Conservation (phyloP, 2,797 vertebrate species). For the Ficedula albicollis region DNA sequence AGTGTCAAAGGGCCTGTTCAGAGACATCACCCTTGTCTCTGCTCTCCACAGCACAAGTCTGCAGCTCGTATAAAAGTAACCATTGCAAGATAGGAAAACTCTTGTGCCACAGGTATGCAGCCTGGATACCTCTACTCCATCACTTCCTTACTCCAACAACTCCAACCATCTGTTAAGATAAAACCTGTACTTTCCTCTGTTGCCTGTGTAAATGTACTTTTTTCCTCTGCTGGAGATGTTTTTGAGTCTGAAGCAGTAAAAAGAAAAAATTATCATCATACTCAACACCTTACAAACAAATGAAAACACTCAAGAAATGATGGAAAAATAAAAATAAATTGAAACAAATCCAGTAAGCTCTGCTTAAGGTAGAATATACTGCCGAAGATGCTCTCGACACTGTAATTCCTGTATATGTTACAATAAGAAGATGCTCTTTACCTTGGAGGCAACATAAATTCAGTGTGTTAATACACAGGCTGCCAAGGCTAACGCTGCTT, state of each 20-base stretch:
- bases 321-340: neutral
- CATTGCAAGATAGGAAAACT: neutral
- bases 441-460: conserved; percentile 62
- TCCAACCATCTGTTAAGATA: neutral
- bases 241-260: neutral
- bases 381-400: neutral
- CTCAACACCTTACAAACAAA: neutral
- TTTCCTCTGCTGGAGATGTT: neutral
- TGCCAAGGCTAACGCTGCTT: conserved; percentile 33
- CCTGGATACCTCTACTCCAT: neutral
- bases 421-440: conserved; percentile 50
- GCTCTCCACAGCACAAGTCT: neutral
- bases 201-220: neutral
- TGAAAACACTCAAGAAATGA: neutral
- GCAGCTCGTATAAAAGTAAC: neutral
- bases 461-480: conserved; percentile 35
- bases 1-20: neutral
- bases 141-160: neutral
- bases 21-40: neutral
- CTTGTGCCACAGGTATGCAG: neutral
- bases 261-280: neutral
- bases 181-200: neutral
- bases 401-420: conserved; percentile 37
- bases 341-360: neutral
- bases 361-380: neutral